Evolutionary conservation across 2,888 invertebrate genomes (phyloP).

Genomic region (Tenthredo amoena): DNA sequence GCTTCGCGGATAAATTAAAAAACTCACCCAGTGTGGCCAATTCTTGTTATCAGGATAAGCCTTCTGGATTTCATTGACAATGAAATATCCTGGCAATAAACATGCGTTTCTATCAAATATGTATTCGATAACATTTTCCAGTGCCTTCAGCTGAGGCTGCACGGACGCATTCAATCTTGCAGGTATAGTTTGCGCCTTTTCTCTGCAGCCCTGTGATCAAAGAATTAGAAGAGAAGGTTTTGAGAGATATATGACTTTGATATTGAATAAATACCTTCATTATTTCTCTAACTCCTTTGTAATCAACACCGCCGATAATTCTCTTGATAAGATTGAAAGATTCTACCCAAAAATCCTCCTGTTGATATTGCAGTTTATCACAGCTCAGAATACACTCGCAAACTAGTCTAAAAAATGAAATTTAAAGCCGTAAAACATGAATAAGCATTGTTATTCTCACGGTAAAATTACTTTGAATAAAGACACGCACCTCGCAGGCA

Average conservation of each 20-base stretch:
- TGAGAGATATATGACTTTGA: not conserved
- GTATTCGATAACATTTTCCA: slow-evolving; percentile 90
- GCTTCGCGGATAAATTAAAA: not conserved
- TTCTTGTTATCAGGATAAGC: slow-evolving; percentile 88
- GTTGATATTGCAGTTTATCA: slow-evolving; percentile 90
- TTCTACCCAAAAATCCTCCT: slow-evolving; percentile 94
- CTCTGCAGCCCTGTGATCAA: slow-evolving; percentile 86
- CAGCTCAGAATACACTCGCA: slow-evolving; percentile 92
- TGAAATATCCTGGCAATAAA: slow-evolving; percentile 95
- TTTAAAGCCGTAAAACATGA: slow-evolving; percentile 4
- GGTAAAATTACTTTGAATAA: not conserved
- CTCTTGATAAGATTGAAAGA: slow-evolving; percentile 91
- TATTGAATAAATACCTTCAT: slow-evolving; percentile 86
- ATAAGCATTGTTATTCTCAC: not conserved
- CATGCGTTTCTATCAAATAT: slow-evolving; percentile 96
- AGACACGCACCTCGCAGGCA: slow-evolving; percentile 85
- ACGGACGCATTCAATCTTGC: slow-evolving; percentile 88
- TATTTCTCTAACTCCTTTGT: slow-evolving; percentile 96
- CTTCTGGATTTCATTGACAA: slow-evolving; percentile 97
- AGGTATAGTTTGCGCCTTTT: slow-evolving; percentile 92
- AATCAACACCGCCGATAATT: slow-evolving; percentile 95
- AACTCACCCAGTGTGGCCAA: slow-evolving; percentile 94
- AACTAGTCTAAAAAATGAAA: slow-evolving; percentile 82
- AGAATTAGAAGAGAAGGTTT: not conserved
- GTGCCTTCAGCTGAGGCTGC: slow-evolving; percentile 89